Percentiles rank a stretch among this genome's conserved stretches.
phyloP scores from a whole-genome alignment of 2,888 invertebrate species.

The Agonum fuliginosum region DNA sequence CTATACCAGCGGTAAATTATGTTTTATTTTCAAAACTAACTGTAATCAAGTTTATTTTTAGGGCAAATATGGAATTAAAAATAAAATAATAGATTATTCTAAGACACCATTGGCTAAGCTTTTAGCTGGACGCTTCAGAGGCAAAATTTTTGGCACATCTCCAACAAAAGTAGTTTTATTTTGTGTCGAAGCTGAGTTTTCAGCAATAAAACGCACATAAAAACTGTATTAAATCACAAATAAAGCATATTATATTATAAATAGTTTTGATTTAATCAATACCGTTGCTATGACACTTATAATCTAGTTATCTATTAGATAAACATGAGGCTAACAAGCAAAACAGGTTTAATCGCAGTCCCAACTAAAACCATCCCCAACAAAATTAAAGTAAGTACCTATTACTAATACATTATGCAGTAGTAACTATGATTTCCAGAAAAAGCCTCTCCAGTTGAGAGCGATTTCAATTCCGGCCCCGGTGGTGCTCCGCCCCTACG shows the following conservation, averaged over 20 bases:
- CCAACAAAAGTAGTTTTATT: neutral
- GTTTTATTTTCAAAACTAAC: neutral
- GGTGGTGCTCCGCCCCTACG: conserved; percentile 84
- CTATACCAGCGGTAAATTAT: neutral
- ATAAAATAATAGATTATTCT: neutral
- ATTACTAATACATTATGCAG: neutral
- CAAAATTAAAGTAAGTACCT: conserved; percentile 69
- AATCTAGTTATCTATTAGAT: too few species aligned
- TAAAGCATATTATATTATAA: too few species aligned
- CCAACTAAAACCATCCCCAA: conserved; percentile 72
- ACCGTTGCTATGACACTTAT: neutral
- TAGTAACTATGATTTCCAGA: conserved; percentile 62
- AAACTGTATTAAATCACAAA: too few species aligned
- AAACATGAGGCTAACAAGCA: conserved; percentile 78
- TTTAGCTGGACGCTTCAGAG: neutral
- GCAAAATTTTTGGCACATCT: neutral
- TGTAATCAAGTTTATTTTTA: neutral
- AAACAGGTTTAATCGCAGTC: conserved; percentile 80
- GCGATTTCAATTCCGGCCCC: conserved; percentile 83
- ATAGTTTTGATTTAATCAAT: conserved; percentile 23
- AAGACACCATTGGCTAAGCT: neutral
- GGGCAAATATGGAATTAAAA: neutral
- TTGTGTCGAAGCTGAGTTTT: neutral
- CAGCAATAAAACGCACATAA: neutral
- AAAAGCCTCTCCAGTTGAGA: conserved; percentile 73